These are phyloP conservation scores for Guaruba guarouba DNA, from an alignment of 2,113 vertebrate species.

Conservation along the genomic window DNA sequence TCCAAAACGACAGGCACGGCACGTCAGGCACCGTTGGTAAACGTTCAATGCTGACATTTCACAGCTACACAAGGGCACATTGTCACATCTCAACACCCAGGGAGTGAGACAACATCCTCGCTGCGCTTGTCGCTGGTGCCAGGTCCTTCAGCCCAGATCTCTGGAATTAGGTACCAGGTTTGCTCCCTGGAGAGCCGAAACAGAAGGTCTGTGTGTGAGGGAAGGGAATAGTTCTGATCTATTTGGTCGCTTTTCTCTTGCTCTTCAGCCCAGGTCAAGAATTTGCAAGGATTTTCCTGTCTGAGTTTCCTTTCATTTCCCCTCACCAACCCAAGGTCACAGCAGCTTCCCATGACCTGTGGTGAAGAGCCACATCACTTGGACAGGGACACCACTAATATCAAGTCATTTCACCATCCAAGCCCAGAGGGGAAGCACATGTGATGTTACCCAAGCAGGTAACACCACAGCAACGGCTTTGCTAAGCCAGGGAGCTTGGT, in stretches of 20 bases:
- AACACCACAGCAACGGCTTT: background rate
- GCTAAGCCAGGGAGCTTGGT: background rate
- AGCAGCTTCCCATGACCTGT: background rate
- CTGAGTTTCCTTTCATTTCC: background rate
- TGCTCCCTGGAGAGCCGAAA: background rate
- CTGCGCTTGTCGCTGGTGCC: background rate
- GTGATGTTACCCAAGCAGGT: background rate
- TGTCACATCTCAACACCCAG: background rate
- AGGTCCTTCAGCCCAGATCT: background rate
- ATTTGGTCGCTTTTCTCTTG: background rate
- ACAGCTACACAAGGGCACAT: background rate
- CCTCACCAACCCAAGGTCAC: background rate
- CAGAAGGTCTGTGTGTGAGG: background rate
- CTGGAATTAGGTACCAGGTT: background rate
- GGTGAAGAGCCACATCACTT: background rate
- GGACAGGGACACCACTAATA: background rate
- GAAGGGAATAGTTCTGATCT: background rate
- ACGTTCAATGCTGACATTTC: background rate
- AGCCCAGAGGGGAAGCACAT: background rate
- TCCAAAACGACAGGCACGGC: background rate
- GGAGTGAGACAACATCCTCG: background rate
- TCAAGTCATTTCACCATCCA: background rate
- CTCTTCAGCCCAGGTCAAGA: background rate
- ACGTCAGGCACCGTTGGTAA: background rate
- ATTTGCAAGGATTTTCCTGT: background rate